Base-by-base conservation (phyloP, 2,113 vertebrate species). In the Vimba vimba region DNA sequence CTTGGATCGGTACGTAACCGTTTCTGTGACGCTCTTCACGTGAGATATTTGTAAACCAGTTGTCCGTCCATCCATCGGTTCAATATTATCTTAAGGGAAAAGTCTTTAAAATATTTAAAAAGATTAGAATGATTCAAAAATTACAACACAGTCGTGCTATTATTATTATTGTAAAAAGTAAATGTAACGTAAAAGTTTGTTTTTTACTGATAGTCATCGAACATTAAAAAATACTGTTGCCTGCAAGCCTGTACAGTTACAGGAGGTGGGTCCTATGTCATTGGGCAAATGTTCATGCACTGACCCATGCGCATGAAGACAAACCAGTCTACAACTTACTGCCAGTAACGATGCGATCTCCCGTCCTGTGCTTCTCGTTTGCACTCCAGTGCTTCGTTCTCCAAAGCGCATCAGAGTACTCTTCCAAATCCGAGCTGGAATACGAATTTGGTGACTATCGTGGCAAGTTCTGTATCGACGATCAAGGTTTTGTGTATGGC, bases 361-460 rank as follows among this genome's bases (percentile, higher is more conserved):
- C 85, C 86, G 87, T 77, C 82, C 82, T 89, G 52, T 57, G 77
- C 57, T 30, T 89, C 64, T 83, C 45, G 33, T 1, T 88, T 82
- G 89, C 86, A 36, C 87, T 89, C 9, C 36, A 77, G 25, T 84
- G 87, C 59, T 52, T 85, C 15, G 19, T 79, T 64, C 87, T 33
- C 79, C 69, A 59, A 30, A 83, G 79, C 21, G 82, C 79, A 36
- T 91, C 91, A 27, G 94, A 94, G 66, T 91, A 88, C 86, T 92
- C 93, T 27, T 89, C 91, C 52, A 94, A 92, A 36, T 89, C 64
- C 21, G 94, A 95, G 23, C 7, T 85, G 87, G 95, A 96, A 13
- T 94, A 95, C 84, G 94, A 94, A 84, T 94, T 95, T 71, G 93
- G 93, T 1, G 95, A 96, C 86, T 96, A 96, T 85, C 92, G 95